Evolutionary conservation across 2,113 vertebrate genomes (phyloP).

Genomic region (Pongo abelii): DNA sequence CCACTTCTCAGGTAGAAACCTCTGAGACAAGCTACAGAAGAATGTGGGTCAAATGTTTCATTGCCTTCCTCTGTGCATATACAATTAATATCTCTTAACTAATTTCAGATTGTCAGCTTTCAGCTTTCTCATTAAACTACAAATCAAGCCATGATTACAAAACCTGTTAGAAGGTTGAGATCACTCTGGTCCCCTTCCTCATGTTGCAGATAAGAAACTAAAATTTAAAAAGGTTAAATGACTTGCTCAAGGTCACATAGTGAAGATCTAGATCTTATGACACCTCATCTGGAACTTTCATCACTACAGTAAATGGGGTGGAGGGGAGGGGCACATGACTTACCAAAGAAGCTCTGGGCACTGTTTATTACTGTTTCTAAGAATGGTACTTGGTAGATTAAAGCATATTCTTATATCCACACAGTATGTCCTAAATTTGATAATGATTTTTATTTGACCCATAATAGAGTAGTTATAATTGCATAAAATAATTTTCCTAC

Average conservation of each 20-base stretch:
- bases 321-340: background rate
- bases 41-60: constrained; percentile 53
- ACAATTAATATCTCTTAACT: constrained; percentile 58
- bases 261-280: background rate
- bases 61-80: background rate
- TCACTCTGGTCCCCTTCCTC: background rate
- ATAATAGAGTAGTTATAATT: background rate
- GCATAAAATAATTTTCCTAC: background rate
- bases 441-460: background rate
- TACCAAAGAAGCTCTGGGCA: background rate
- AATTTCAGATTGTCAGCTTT: constrained; percentile 46
- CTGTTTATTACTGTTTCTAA: background rate
- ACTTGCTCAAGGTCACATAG: background rate
- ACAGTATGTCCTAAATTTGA: background rate
- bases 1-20: constrained; percentile 39
- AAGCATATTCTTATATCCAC: background rate
- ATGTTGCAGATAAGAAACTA: constrained; percentile 21
- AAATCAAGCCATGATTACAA: constrained; percentile 19
- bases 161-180: background rate
- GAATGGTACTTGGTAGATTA: background rate
- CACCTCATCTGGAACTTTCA: background rate
- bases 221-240: constrained; percentile 18
- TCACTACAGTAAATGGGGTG: background rate
- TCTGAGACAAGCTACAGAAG: constrained; percentile 7
- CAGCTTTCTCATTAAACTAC: constrained; percentile 20